These are phyloP conservation scores for Pionites leucogaster DNA, from an alignment of 2,113 vertebrate species.

Conservation along the genomic window DNA sequence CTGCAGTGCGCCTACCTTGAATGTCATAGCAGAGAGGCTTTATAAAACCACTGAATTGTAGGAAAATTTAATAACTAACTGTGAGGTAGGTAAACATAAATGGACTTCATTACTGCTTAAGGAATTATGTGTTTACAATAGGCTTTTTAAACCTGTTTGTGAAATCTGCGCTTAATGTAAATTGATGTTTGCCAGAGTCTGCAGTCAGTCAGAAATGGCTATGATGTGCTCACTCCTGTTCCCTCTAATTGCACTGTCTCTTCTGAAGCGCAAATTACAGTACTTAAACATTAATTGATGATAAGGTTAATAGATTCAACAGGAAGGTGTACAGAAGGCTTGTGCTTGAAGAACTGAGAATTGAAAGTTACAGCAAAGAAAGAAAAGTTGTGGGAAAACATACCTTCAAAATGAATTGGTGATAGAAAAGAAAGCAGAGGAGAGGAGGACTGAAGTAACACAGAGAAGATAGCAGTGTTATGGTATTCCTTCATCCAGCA, in stretches of 20 bases:
- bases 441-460: background rate
- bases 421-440: background rate
- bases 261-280: background rate
- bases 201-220: background rate
- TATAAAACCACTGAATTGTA: background rate
- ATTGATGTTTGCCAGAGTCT: background rate
- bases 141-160: background rate
- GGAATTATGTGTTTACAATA: background rate
- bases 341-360: background rate
- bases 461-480: background rate
- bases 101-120: background rate
- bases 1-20: background rate
- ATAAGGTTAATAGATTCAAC: background rate
- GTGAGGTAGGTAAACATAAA: background rate
- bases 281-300: background rate
- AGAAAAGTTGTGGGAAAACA: background rate
- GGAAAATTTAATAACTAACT: background rate
- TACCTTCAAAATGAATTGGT: background rate
- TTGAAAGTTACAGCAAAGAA: background rate
- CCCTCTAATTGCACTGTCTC: background rate
- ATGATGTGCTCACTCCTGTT: background rate
- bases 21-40: background rate
- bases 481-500: background rate
- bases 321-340: background rate
- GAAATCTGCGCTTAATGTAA: constrained; percentile 12